Evolutionary conservation across 2,888 invertebrate species (phyloP).

Genomic region (Leptopilina drosophilae): DNA sequence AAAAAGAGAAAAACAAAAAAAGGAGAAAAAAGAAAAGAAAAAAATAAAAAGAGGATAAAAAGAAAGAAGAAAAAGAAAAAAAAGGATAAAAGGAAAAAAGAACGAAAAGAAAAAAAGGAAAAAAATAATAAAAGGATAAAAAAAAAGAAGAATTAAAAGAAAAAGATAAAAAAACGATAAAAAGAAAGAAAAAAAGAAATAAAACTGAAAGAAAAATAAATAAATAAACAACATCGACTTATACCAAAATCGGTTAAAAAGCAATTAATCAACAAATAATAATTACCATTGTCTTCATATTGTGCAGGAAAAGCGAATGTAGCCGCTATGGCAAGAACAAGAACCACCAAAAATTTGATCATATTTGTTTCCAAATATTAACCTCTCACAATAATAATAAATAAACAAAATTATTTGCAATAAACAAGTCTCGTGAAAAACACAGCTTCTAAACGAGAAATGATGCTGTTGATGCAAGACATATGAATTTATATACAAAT

Average conservation of each 20-base stretch:
- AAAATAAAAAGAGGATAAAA: too few relatives aligned
- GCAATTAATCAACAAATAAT: not conserved
- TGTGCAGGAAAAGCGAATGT: constrained; percentile 8
- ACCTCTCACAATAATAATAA: not conserved
- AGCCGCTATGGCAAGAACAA: not conserved
- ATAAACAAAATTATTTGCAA: not conserved
- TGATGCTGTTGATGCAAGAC: not conserved
- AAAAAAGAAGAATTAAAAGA: too few relatives aligned
- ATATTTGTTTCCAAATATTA: not conserved
- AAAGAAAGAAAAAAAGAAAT: too few relatives aligned
- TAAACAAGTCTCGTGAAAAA: not conserved
- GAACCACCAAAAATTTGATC: constrained; percentile 3
- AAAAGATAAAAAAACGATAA: too few relatives aligned
- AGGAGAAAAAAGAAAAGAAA: too few relatives aligned
- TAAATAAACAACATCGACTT: too few relatives aligned
- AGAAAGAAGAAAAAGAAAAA: too few relatives aligned
- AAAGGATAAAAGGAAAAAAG: too few relatives aligned
- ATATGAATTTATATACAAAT: constrained; percentile 29
- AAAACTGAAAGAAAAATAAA: too few relatives aligned
- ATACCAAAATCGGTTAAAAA: not conserved
- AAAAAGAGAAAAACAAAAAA: too few relatives aligned
- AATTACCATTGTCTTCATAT: constrained; percentile 5
- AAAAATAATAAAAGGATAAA: too few relatives aligned
- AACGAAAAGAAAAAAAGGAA: too few relatives aligned
- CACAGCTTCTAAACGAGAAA: constrained; percentile 4